phyloP scores from a whole-genome alignment of 2,113 vertebrate species.

The Cairina moschata region DNA sequence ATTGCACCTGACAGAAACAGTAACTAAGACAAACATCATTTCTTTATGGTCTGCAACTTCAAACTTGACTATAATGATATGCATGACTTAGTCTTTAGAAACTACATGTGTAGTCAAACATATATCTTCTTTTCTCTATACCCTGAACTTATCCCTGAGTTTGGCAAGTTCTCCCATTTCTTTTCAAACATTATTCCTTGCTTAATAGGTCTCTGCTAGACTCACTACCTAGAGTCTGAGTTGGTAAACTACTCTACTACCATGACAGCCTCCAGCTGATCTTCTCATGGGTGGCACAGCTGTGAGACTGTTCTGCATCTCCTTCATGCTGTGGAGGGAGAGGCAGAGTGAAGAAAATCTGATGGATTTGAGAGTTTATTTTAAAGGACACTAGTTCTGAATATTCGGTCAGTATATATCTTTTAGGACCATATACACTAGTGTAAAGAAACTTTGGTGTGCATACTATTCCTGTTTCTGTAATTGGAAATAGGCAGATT shows the following conservation, averaged over 20 bases:
- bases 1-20: neutral
- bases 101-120: neutral
- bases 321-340: fast-evolving
- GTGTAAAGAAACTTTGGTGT: neutral
- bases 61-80: neutral
- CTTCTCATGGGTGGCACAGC: neutral
- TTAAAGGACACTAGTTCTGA: neutral
- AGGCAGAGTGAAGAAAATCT: fast-evolving
- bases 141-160: neutral
- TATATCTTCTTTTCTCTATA: neutral
- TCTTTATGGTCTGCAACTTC: neutral
- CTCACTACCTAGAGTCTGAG: neutral
- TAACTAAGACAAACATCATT: neutral
- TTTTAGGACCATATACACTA: neutral
- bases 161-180: neutral
- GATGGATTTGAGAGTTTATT: neutral
- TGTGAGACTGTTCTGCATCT: neutral
- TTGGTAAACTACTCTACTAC: neutral
- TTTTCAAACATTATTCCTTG: neutral
- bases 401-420: neutral
- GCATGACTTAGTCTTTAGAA: neutral
- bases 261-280: neutral
- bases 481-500: neutral
- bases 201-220: neutral
- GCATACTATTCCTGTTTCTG: neutral